These are phyloP conservation scores for Amazona guildingii DNA, from an alignment of 2,113 vertebrate genomes.

Conservation along the genomic window DNA sequence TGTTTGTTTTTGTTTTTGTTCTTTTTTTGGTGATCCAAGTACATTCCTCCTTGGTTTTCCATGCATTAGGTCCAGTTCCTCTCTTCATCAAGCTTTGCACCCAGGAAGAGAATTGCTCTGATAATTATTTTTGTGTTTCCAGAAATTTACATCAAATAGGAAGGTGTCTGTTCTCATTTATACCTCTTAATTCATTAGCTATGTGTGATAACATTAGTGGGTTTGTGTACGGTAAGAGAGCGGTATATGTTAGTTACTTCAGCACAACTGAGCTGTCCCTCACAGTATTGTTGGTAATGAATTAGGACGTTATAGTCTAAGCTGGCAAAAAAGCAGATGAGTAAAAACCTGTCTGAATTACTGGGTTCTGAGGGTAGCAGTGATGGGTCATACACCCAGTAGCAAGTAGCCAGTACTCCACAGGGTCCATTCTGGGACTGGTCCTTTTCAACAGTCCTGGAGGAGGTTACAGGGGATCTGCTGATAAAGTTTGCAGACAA, in stretches of 20 bases:
- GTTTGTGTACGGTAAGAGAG: neutral
- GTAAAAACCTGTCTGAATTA: neutral
- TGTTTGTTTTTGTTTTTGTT: too few relatives aligned
- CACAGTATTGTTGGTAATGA: neutral
- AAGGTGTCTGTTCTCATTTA: neutral
- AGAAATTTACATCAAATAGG: neutral
- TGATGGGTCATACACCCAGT: neutral
- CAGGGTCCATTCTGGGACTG: neutral
- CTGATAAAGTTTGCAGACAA: neutral
- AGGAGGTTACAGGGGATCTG: neutral
- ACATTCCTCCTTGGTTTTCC: neutral
- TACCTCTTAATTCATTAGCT: neutral
- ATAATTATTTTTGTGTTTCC: neutral
- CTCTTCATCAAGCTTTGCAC: neutral
- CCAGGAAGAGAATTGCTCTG: neutral
- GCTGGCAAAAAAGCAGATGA: neutral
- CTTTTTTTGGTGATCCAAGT: neutral
- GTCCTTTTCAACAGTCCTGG: neutral
- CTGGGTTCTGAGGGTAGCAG: neutral
- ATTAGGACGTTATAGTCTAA: neutral
- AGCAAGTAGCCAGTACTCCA: neutral
- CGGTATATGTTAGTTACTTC: neutral
- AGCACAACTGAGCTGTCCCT: neutral
- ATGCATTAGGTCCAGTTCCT: neutral
- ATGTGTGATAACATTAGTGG: neutral